A percentile compares a stretch with the other conserved stretches of the same genome.
Conservation (phyloP, 2,113 vertebrate genomes). For the Cyanistes caeruleus region DNA sequence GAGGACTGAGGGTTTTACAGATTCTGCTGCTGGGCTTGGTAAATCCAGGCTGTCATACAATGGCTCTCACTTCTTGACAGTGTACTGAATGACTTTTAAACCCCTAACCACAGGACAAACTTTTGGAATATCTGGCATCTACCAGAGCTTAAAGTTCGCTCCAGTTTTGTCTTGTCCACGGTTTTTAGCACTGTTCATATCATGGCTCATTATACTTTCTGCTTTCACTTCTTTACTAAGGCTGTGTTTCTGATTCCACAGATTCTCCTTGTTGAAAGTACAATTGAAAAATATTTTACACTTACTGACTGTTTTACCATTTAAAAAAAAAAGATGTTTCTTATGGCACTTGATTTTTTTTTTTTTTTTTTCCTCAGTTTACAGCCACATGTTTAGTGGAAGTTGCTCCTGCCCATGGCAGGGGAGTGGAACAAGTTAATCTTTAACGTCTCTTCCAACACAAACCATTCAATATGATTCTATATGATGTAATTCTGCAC, state of each 20-base stretch:
- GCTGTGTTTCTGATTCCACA: neutral
- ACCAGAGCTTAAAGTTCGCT: neutral
- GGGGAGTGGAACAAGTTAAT: accelerated
- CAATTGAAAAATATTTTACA: neutral
- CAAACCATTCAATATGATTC: neutral
- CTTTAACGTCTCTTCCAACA: neutral
- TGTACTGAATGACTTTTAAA: neutral
- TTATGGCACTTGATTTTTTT: neutral
- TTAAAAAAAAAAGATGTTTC: neutral
- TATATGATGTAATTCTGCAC: neutral
- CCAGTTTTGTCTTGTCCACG: neutral
- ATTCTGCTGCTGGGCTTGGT: accelerated
- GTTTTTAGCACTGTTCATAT: neutral
- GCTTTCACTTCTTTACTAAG: neutral
- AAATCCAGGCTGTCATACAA: neutral
- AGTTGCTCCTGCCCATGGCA: neutral
- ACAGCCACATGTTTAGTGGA: neutral
- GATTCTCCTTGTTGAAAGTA: neutral
- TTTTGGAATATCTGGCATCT: neutral
- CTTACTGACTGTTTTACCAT: neutral
- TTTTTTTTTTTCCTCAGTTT: neutral
- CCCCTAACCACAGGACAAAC: neutral
- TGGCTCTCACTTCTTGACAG: neutral
- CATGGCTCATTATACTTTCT: neutral
- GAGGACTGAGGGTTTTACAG: accelerated